These are phyloP conservation scores for Gracilinanus agilis DNA, from an alignment of 2,113 vertebrate species.

Conservation along the genomic window DNA sequence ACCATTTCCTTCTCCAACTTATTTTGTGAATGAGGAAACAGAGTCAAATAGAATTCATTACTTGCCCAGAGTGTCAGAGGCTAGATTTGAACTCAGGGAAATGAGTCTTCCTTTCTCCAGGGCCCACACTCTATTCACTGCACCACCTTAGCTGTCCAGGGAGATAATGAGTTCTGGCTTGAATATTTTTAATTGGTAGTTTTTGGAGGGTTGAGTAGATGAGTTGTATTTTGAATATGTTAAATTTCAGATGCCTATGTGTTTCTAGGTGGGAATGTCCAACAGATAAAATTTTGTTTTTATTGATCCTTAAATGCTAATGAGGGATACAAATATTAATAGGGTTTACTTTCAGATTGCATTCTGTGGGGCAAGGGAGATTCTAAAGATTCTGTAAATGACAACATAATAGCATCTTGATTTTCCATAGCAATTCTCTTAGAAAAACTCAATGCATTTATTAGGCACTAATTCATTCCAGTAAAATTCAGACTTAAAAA, in stretches of 20 bases:
- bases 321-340: neutral
- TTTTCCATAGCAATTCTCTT: neutral
- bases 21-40: neutral
- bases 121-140: neutral
- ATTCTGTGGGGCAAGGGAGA: neutral
- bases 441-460: neutral
- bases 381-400: neutral
- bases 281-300: neutral
- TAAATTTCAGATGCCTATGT: neutral
- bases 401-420: neutral
- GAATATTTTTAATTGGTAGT: too few species aligned
- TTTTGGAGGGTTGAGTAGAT: neutral
- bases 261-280: neutral
- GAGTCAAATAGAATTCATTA: neutral
- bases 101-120: neutral
- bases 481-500: neutral
- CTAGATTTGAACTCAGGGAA: neutral
- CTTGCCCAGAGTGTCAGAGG: neutral
- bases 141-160: neutral
- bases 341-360: neutral
- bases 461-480: neutral
- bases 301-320: neutral
- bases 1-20: neutral
- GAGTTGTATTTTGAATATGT: neutral
- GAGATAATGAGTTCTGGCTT: neutral